Evolutionary conservation across 2,888 invertebrate genomes (phyloP), one percentile per base, ranked within the genome.

Genomic region (Dyspetes luteomarginatus): DNA sequence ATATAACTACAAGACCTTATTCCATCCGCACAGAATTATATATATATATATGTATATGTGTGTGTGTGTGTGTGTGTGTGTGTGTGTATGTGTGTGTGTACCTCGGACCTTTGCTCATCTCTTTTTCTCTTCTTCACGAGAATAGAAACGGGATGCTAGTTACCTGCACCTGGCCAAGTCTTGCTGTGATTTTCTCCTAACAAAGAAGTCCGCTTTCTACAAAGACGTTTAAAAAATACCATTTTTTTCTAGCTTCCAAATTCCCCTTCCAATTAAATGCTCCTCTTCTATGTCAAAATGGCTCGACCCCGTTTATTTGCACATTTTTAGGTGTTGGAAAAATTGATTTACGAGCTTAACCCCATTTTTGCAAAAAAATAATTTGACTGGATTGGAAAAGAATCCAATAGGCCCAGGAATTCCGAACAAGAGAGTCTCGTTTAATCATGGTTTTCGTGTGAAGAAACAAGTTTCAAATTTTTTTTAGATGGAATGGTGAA

Each of bases 111-210:
- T 3, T 48, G 41, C 24, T 19, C 17, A n/a, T 77, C 78, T 79
- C 72, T 83, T 73, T 45, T 56, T 73, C 67, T 74, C 48, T 30
- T 24, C 78, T 80, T 79, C 81, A 30, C 28, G 52, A 83, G 85
- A 86, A 86, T 86, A 82, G 86, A 72, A 85, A 83, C 81, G 79
- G 73, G 22, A 65, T 43, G 28, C 64, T 55, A 64, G 65, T 65
- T 65, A 74, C 64, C 30, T 36, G 22, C 48, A 45, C 48, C 65
- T 30, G 62, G 65, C 56, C 55, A 30, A 65, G 22, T 15, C 56
- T 28, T 19, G 15, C 56, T 26, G 45, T 48, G 65, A 58, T 74
- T 74, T 56, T 74, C 43, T 19, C 17, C 48, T 17, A 65, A 24
- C 17, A 28, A 55, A 30, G n/a, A 55, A 28, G 9, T 7, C 9